Evolutionary conservation across 2,888 invertebrate species (phyloP), one percentile per base, ranked within the genome.

Genomic region (Liodrosophila aerea): DNA sequence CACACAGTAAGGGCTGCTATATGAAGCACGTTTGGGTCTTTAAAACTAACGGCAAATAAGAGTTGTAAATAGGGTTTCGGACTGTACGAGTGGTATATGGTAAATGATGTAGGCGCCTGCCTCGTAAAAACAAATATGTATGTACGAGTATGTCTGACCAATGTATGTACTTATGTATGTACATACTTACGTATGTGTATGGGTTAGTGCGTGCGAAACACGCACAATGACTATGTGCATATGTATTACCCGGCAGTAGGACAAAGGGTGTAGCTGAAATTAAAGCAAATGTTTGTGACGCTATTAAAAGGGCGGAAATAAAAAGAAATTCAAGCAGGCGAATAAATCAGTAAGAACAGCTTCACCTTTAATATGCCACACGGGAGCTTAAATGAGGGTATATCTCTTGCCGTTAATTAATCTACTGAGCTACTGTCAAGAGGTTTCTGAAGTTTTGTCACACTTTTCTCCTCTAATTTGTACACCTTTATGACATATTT

Each of bases 1-100:
- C 11, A 30, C 9, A 40, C 15, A 40, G 12, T 7, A 18, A 27
- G 12, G 1, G 12, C 36, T 39, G 29, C 22, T 18, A 33, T 49
- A 36, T 44, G 16, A 12, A 41, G 73, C 80, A 83, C 78, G 84
- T 85, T 67, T 73, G 15, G 64, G 63, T 73, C 76, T 85, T 80
- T 85, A 80, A 80, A 85, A 73, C 76, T 85, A 73, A 76, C 76
- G 64, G 63, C 64, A 64, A 77, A 65, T 80, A 64, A 74, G 78
- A 74, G 75, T 81, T 81, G 72, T 67, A 77, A 82, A 75, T 67
- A 63, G 52, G 64, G 68, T 68, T 75, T 65, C 47, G 74, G 58
- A 41, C 51, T 54, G 53, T 49, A 33, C 45, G 36, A 46, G 41
- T 15, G 31, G 22, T 44, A 37, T 65, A 58, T 59, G 57, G 71